Conservation (phyloP, 2,888 invertebrate genomes). For the Tortricodes alternella region DNA sequence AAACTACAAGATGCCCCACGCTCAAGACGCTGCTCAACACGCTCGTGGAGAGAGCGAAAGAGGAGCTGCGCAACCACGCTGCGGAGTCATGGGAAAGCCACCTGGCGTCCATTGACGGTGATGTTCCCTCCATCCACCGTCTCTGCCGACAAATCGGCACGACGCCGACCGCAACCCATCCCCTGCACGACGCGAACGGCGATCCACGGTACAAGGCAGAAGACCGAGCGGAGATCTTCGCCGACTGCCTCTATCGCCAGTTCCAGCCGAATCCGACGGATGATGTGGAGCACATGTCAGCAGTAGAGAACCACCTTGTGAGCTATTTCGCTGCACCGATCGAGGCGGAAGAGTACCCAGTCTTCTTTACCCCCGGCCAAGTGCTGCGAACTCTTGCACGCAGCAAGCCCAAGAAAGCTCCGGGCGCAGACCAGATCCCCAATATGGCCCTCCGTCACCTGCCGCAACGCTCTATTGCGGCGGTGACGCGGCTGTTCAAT, state of each 20-base stretch:
- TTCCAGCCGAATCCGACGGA: background rate
- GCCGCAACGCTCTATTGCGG: background rate
- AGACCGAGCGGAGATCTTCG: too few relatives aligned
- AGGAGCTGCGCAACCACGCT: background rate
- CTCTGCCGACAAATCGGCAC: background rate
- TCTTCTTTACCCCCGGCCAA: background rate
- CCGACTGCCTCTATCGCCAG: background rate
- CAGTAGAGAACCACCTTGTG: too few relatives aligned
- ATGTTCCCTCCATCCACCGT: background rate
- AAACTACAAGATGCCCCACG: conserved; percentile 4
- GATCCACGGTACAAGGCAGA: background rate
- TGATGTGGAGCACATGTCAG: too few relatives aligned
- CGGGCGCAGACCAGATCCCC: conserved; percentile 14
- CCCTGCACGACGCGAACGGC: background rate
- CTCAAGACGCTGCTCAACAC: background rate
- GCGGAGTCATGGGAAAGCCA: too few relatives aligned
- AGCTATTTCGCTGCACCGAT: background rate
- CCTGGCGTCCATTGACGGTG: background rate
- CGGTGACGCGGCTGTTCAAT: background rate
- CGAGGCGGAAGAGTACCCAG: background rate
- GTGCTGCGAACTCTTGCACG: background rate
- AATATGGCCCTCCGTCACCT: too few relatives aligned
- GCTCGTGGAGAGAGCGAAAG: background rate
- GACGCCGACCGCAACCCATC: background rate
- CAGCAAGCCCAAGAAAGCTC: conserved; percentile 1